Base-by-base conservation (phyloP, 2,113 vertebrate species). In the Stegastes partitus region DNA sequence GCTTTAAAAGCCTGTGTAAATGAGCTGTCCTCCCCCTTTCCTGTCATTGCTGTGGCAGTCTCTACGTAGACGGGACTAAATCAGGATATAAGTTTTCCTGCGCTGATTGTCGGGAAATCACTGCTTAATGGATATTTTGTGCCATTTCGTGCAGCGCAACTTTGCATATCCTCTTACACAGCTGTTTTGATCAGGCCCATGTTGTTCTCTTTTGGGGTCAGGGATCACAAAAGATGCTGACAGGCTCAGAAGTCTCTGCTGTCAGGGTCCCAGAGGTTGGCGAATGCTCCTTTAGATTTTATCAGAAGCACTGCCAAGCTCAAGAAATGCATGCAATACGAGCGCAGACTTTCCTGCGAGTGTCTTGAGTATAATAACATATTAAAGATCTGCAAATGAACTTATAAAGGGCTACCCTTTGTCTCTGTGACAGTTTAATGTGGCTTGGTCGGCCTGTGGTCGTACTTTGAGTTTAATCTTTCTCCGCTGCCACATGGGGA, bases 181-280 rank as follows among this genome's bases (percentile, higher is more conserved):
- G 1, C 45, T 34, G 12, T 76, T 69, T 81, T 86, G 54, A 83
- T 89, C 79, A 66, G 57, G 25, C 61, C 67, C 42, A 39, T 69
- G 68, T 87, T 92, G 68, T 73, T 68, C 39, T 73, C 16, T 64
- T 69, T 67, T 57, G 68, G 68, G 79, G 86, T 89, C 78, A 56
- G 25, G 49, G 65, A 79, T 85, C 78, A 66, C 23, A 10, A 45
- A 57, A 67, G 34, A 67, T 37, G 57, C 62, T 79, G 23, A 45
- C 3, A 28, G 57, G 47, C n/a, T 58, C 58, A 53, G 44, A 75
- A 71, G 56, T 81, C 54, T 69, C 44, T 31, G 37, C 58, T 15
- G 15, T 42, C 39, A 42, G 15, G 57, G 49, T 44, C 50, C 4
- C 18, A 49, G 39, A 44, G 34, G 34, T 62, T 34, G 23, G 15